Conservation (phyloP, 2,113 vertebrate genomes). For the Misgurnus mizolepis region DNA sequence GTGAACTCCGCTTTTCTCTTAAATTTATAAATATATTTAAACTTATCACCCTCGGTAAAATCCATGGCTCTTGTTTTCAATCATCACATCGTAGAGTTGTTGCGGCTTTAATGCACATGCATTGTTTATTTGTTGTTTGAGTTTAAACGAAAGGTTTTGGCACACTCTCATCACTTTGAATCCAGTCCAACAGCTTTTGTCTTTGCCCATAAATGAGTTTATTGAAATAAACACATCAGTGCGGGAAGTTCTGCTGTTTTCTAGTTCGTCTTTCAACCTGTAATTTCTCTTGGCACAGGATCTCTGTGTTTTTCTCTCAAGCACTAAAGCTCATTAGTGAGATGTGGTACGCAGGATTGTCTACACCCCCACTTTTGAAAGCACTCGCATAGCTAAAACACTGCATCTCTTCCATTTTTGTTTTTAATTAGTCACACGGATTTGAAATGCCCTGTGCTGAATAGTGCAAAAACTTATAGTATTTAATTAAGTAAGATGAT, state of each 20-base stretch:
- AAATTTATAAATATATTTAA: no score
- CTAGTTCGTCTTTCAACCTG: background rate
- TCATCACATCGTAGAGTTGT: background rate
- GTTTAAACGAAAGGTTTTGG: slow-evolving; percentile 5
- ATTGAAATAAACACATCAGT: no score
- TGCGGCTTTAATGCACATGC: background rate
- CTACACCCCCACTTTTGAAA: slow-evolving; percentile 28
- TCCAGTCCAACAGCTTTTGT: background rate
- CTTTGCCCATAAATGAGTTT: background rate
- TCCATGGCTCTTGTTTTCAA: background rate
- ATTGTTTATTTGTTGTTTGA: slow-evolving; percentile 5
- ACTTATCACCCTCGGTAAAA: background rate
- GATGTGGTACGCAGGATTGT: slow-evolving; percentile 12
- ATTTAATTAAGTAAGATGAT: slow-evolving; percentile 50
- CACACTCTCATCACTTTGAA: background rate
- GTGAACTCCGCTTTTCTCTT: no score
- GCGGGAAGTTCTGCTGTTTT: slow-evolving; percentile 11
- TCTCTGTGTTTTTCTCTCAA: slow-evolving; percentile 33
- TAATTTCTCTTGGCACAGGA: slow-evolving; percentile 19
- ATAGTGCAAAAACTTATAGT: slow-evolving; percentile 37
- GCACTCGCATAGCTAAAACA: slow-evolving; percentile 35
- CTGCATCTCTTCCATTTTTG: background rate
- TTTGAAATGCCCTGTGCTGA: slow-evolving; percentile 42
- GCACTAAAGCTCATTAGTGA: slow-evolving; percentile 49
- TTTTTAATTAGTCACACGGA: slow-evolving; percentile 51